Percentiles rank a stretch among this genome's conserved stretches.
Evolutionary conservation across 2,797 vertebrate species (phyloP).

Genomic region (Hippocampus kuda): DNA sequence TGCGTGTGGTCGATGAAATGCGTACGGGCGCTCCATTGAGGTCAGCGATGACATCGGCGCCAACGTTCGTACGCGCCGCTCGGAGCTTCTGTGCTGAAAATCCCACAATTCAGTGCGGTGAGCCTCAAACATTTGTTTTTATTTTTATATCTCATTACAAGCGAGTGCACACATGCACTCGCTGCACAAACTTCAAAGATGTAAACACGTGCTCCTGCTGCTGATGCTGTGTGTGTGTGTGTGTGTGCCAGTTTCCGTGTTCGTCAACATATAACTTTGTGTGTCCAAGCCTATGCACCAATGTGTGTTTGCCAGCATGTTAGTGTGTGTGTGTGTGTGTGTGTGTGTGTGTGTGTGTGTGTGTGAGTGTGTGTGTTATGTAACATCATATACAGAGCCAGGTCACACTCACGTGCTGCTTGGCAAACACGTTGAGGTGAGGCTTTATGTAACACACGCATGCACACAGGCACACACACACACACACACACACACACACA

Average conservation of each 20-base stretch:
- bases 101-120: neutral
- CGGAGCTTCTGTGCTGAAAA: neutral
- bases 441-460: neutral
- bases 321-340: too few relatives aligned
- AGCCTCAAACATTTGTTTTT: neutral
- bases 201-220: neutral
- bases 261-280: neutral
- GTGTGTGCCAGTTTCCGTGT: neutral
- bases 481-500: neutral
- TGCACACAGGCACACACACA: neutral
- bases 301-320: neutral
- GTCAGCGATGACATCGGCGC: neutral
- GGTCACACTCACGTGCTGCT: neutral
- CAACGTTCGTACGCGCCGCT: neutral
- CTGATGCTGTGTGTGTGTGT: neutral
- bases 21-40: too few relatives aligned
- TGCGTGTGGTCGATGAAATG: neutral
- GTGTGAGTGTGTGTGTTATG: neutral
- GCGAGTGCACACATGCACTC: neutral
- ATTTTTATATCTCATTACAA: neutral
- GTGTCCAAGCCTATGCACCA: neutral
- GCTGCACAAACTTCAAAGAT: neutral
- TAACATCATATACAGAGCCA: neutral
- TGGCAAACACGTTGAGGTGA: conserved; percentile 1
- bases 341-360: neutral